Conservation (phyloP, 2,888 invertebrate species). For the Griposia aprilina region DNA sequence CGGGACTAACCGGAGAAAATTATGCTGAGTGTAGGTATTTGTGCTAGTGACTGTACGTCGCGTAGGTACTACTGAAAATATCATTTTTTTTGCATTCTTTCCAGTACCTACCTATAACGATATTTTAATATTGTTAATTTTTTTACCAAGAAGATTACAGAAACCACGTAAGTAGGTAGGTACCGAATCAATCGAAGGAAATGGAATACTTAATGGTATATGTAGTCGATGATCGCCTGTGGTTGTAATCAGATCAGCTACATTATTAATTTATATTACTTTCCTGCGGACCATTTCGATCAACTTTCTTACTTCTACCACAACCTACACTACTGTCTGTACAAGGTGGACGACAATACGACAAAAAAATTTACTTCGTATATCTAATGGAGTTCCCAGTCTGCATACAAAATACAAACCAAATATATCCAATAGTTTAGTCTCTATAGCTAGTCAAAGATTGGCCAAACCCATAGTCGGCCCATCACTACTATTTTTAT, state of each 20-base stretch:
- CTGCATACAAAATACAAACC: too few species aligned
- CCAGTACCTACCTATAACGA: not conserved
- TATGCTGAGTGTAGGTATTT: not conserved
- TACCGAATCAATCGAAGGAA: constrained; percentile 17
- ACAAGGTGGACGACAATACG: too few species aligned
- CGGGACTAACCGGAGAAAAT: too few species aligned
- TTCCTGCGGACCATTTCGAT: constrained; percentile 11
- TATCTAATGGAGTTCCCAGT: too few species aligned
- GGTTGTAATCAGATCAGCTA: constrained; percentile 1
- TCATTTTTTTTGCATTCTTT: too few species aligned
- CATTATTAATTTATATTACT: constrained; percentile 17
- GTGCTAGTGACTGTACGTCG: too few species aligned
- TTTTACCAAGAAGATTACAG: not conserved
- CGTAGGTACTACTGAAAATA: not conserved
- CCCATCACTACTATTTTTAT: too few species aligned
- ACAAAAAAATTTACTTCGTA: too few species aligned
- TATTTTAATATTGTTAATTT: not conserved
- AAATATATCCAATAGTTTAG: too few species aligned
- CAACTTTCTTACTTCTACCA: constrained; percentile 29
- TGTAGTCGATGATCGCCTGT: not conserved
- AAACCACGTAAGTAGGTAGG: not conserved
- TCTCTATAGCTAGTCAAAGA: too few species aligned
- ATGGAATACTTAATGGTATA: constrained; percentile 18
- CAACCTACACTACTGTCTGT: not conserved
- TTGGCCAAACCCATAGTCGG: too few species aligned